A percentile compares a stretch with the other conserved stretches of the same genome.
Conservation (phyloP, 2,888 invertebrate genomes). For the Schrankia costaestrigalis region DNA sequence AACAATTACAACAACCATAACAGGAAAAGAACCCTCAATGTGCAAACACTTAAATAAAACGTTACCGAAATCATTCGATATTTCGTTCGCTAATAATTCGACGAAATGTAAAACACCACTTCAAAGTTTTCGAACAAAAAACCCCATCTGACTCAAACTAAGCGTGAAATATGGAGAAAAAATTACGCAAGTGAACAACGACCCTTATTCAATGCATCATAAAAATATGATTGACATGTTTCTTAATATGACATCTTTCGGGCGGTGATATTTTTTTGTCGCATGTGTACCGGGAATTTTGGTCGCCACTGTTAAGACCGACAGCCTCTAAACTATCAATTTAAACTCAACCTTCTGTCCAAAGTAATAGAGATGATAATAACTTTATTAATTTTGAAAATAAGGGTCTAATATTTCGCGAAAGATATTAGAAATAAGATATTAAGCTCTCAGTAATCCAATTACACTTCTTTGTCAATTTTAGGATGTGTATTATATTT, state of each 20-base stretch:
- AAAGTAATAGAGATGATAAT: conserved; percentile 3
- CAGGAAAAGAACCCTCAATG: conserved; percentile 58
- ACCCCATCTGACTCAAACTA: conserved; percentile 56
- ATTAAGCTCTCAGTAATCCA: conserved; percentile 77
- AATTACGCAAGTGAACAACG: conserved; percentile 74
- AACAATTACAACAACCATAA: conserved; percentile 40
- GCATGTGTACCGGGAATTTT: conserved; percentile 48
- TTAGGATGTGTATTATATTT: conserved; percentile 79
- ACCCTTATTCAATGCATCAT: conserved; percentile 69
- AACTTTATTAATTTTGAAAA: neutral
- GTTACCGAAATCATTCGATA: conserved; percentile 34
- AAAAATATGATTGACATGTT: conserved; percentile 81
- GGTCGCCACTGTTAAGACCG: conserved; percentile 14
- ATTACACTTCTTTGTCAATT: conserved; percentile 76
- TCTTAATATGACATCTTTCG: conserved; percentile 79
- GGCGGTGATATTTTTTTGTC: conserved; percentile 80
- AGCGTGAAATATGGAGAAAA: conserved; percentile 74
- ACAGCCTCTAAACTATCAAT: conserved; percentile 1
- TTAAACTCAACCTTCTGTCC: conserved; percentile 9
- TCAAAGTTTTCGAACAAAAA: conserved; percentile 55
- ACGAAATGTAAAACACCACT: conserved; percentile 47
- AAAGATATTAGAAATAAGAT: conserved; percentile 65
- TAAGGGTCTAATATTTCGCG: conserved; percentile 43
- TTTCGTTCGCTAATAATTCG: conserved; percentile 37
- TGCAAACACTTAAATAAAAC: conserved; percentile 43